Conservation (phyloP, 1,140 invertebrate species). For the Drosophila pruinosa region DNA sequence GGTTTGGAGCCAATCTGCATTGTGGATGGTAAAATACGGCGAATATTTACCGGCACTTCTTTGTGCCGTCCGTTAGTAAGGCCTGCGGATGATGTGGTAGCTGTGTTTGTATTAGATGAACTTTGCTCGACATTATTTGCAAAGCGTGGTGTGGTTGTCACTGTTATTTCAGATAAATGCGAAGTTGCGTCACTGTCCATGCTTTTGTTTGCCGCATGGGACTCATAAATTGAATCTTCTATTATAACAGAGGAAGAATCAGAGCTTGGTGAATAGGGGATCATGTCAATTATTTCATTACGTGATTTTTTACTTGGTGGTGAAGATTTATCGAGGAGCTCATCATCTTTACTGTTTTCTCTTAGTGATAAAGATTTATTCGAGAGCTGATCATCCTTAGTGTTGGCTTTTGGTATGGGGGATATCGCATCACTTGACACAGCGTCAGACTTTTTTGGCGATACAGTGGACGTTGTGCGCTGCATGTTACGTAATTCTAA, state of each 20-base stretch:
- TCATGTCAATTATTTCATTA: background rate
- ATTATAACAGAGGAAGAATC: background rate
- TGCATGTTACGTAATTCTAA: constrained; percentile 60
- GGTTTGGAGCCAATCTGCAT: constrained; percentile 14
- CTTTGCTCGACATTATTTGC: background rate
- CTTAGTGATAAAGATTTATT: too few species aligned
- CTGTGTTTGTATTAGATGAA: background rate
- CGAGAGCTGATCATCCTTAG: too few species aligned
- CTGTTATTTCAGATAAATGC: background rate
- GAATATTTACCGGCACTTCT: constrained; percentile 19
- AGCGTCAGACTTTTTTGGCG: too few species aligned
- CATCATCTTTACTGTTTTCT: background rate
- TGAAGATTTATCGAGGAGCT: too few species aligned
- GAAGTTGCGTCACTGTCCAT: background rate
- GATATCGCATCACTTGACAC: too few species aligned
- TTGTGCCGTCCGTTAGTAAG: background rate
- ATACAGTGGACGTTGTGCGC: background rate
- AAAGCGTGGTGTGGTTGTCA: background rate
- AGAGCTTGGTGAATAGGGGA: background rate
- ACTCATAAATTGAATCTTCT: background rate
- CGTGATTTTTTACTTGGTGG: background rate
- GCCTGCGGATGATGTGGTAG: background rate
- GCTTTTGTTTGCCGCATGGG: background rate
- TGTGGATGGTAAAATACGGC: constrained; percentile 18
- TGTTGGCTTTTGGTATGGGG: too few species aligned